Evolutionary conservation across 1,140 invertebrate genomes (phyloP).

Genomic region (Eubasilissa regina): DNA sequence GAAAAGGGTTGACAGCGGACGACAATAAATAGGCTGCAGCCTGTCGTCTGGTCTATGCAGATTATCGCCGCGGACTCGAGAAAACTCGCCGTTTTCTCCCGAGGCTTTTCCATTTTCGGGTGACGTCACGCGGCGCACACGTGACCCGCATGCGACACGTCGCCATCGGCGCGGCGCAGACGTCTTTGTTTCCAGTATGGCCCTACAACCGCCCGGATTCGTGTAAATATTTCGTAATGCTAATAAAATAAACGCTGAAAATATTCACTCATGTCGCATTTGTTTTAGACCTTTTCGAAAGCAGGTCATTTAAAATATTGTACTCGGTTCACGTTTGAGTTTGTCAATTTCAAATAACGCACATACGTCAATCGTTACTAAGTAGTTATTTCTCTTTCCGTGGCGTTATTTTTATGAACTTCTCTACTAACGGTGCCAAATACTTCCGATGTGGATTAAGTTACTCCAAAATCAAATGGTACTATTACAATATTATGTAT

Average conservation of each 20-base stretch:
- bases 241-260: constrained; percentile 9
- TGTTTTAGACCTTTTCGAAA: neutral
- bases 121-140: neutral
- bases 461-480: too few species aligned
- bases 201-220: neutral
- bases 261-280: neutral
- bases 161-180: neutral
- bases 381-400: too few species aligned
- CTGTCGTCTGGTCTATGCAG: constrained; percentile 13
- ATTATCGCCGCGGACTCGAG: neutral
- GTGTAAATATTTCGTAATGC: constrained; percentile 21
- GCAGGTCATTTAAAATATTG: neutral
- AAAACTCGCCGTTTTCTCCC: neutral
- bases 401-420: too few species aligned
- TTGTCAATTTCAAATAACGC: too few species aligned
- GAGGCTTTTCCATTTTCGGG: neutral
- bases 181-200: constrained; percentile 22
- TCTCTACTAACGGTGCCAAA: too few species aligned
- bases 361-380: too few species aligned
- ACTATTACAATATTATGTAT: too few species aligned
- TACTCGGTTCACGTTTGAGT: constrained; percentile 1
- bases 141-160: neutral
- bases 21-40: constrained; percentile 28
- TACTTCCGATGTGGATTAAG: too few species aligned
- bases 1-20: constrained; percentile 21